Evolutionary conservation across 1,140 invertebrate species (phyloP).

Genomic region (Liolophura sinensis): DNA sequence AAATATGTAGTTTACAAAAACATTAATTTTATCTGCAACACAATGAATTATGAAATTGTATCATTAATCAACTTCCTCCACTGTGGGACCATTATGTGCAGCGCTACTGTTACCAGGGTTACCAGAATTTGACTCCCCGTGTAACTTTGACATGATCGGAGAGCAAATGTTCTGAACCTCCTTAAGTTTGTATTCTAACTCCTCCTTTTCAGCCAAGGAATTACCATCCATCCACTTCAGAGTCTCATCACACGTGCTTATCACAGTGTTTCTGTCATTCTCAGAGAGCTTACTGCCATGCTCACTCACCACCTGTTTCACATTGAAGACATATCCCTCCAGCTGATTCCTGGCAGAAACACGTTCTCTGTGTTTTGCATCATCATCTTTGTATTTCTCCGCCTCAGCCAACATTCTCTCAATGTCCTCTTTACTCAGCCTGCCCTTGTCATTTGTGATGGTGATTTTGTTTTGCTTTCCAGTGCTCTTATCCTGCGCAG

Average conservation of each 20-base stretch:
- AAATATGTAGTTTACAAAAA: too few relatives aligned
- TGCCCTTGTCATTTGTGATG: constrained; percentile 92
- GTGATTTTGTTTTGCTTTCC: constrained; percentile 78
- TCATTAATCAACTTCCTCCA: constrained; percentile 42
- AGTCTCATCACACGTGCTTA: constrained; percentile 89
- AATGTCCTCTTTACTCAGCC: constrained; percentile 90
- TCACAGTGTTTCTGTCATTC: constrained; percentile 79
- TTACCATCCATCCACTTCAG: constrained; percentile 94
- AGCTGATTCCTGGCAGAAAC: constrained; percentile 85
- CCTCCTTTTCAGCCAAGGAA: constrained; percentile 64
- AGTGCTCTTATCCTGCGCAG: constrained; percentile 67
- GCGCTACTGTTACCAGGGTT: neutral
- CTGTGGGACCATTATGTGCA: constrained; percentile 26
- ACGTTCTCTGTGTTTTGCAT: constrained; percentile 84
- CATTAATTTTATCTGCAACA: too few relatives aligned
- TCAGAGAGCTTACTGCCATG: constrained; percentile 71
- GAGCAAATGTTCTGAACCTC: constrained; percentile 54
- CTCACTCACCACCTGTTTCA: constrained; percentile 83
- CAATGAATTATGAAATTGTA: too few relatives aligned
- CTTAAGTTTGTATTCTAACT: constrained; percentile 50
- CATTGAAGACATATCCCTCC: constrained; percentile 72
- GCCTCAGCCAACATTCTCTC: constrained; percentile 96
- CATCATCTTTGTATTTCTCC: constrained; percentile 84
- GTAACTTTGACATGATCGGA: constrained; percentile 60
- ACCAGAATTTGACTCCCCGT: constrained; percentile 31